Evolutionary conservation across 2,797 vertebrate genomes (phyloP).

Genomic region (Platyrinchus mystaceus): DNA sequence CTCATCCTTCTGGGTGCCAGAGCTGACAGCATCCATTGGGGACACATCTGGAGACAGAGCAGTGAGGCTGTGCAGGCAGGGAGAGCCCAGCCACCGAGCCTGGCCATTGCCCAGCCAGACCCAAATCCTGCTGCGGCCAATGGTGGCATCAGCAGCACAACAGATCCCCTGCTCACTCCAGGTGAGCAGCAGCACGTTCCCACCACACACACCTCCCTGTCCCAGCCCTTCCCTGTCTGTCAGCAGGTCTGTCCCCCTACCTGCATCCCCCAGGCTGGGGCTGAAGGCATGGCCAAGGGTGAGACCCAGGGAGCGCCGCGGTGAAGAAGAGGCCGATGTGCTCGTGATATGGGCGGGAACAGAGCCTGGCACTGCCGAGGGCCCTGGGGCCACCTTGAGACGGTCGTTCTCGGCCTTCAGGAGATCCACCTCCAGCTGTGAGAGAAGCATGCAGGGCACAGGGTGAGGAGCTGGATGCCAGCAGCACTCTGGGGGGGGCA

Average conservation of each 20-base stretch:
- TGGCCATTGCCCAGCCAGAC: background rate
- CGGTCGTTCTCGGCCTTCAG: constrained; percentile 94
- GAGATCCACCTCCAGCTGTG: constrained; percentile 90
- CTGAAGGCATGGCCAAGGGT: constrained; percentile 89
- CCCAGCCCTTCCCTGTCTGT: background rate
- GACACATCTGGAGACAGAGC: constrained; percentile 77
- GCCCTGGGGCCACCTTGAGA: constrained; percentile 86
- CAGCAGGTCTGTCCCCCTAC: constrained; percentile 55
- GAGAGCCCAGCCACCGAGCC: rapidly evolving
- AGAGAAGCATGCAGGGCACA: background rate
- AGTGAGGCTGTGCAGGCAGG: background rate
- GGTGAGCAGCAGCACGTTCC: background rate
- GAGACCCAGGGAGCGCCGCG: constrained; percentile 85
- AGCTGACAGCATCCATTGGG: constrained; percentile 79
- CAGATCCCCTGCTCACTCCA: background rate
- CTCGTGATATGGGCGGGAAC: constrained; percentile 78
- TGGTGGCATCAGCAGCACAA: rapidly evolving
- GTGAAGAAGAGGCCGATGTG: constrained; percentile 81
- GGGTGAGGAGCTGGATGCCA: background rate
- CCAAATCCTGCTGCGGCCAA: background rate
- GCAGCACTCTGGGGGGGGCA: background rate
- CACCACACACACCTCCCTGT: background rate
- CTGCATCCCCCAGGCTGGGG: constrained; percentile 83
- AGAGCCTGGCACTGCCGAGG: constrained; percentile 71
- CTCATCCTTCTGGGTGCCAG: constrained; percentile 81